Percentiles rank a stretch among this genome's conserved stretches.
These are phyloP conservation scores for Holcopasites calliopsidis DNA, from an alignment of 1,140 invertebrate genomes.

Conservation along the genomic window DNA sequence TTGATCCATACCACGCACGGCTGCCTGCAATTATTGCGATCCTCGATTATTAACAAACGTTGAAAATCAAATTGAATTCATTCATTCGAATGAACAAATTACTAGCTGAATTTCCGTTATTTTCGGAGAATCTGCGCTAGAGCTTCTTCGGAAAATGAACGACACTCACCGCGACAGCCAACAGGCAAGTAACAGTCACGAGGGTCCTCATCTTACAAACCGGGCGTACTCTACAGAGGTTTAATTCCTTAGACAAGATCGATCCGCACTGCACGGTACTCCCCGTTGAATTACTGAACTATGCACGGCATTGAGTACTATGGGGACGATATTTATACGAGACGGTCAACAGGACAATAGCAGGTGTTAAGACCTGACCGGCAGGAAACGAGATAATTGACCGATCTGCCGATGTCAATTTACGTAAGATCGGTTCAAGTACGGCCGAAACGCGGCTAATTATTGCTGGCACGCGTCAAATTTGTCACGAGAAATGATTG, in stretches of 20 bases:
- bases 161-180: constrained; percentile 4
- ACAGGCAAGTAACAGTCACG: neutral
- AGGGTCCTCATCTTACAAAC: constrained; percentile 12
- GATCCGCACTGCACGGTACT: no score
- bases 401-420: neutral
- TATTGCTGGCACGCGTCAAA: neutral
- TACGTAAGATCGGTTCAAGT: constrained; percentile 14
- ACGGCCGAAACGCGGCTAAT: constrained; percentile 12
- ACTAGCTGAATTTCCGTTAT: no score
- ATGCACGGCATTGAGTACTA: neutral
- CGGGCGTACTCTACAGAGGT: neutral
- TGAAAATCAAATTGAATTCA: no score
- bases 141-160: no score
- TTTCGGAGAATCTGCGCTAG: no score
- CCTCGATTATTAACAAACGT: neutral
- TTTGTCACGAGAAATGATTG: constrained; percentile 11
- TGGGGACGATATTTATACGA: constrained; percentile 21
- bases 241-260: neutral
- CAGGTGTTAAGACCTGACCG: neutral
- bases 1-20: constrained; percentile 9
- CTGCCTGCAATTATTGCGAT: neutral
- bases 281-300: neutral
- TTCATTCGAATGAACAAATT: no score
- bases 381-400: constrained; percentile 46
- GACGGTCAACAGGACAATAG: neutral